Evolutionary conservation across 2,113 vertebrate genomes (phyloP), one percentile per base, ranked within the genome.

Genomic region (Ceyx cyanopectus): DNA sequence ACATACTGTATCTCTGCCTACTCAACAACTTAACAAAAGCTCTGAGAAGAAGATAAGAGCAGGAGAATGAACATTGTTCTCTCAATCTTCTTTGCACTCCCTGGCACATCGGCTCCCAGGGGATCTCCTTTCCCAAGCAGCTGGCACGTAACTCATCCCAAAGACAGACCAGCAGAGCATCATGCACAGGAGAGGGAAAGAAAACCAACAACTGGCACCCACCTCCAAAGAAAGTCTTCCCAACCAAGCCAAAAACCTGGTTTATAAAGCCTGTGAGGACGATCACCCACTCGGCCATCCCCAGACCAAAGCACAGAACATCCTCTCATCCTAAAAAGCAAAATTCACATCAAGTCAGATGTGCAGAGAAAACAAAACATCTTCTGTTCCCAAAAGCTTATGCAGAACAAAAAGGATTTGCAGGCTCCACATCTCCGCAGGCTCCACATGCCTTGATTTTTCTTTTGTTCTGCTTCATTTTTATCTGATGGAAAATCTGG

Each of bases 261-360:
- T 79, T 81, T 89, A 53, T 50, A 89, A 85, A 73, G 37, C 79
- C 79, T 75, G 62, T 13, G 46, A 75, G 67, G 63, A 85, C 1
- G 10, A 80, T 51, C 66, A 58, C 26, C 56, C 75, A 40, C 85
- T 60, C 41, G 72, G 46, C 37, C 50, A 69, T 72, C 84, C 85
- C 66, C 87, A 95, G 54, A 85, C 54, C 63, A 92, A 94, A 82
- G 46, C 58, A 73, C 41, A 79, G 24, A 73, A 76, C 50, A 48
- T 65, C 41, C 27, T 87, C 89, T 85, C 75, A 92, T 95, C 75
- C 53, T 81, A 34, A 91, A 89, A 89, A 94, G 30, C 48, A 72
- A 86, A 89, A 91, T 18, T 65, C 13, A 37, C 58, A 43, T 77
- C 15, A 87, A 79, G 43, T 80, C 82, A 91, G 41, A 85, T 82